A percentile compares a stretch with the other conserved stretches of the same genome.
Evolutionary conservation across 2,113 vertebrate species (phyloP).

Genomic region (Tyto alba): DNA sequence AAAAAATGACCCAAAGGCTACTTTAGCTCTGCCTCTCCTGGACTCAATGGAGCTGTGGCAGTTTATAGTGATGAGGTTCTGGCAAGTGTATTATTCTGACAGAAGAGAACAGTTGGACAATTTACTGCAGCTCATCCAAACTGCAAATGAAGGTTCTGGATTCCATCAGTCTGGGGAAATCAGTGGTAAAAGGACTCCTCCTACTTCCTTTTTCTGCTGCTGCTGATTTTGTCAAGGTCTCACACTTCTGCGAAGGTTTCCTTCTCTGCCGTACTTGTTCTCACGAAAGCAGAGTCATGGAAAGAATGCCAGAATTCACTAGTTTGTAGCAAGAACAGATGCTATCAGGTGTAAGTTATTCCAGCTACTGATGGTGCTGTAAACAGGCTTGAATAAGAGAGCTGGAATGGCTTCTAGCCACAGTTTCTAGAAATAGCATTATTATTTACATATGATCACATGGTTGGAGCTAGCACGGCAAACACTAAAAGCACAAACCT

Average conservation of each 20-base stretch:
- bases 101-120: conserved; percentile 19
- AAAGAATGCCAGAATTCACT: not conserved
- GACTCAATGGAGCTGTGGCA: not conserved
- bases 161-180: not conserved
- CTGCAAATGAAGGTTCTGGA: not conserved
- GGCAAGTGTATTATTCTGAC: conserved; percentile 21
- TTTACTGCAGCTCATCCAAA: conserved; percentile 18
- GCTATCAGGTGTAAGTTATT: not conserved
- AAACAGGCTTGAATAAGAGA: not conserved
- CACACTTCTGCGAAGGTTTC: not conserved
- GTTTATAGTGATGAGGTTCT: conserved; percentile 29
- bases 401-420: not conserved
- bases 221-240: not conserved
- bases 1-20: not conserved
- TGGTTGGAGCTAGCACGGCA: not conserved
- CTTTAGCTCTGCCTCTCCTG: not conserved
- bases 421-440: not conserved
- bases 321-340: not conserved
- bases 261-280: not conserved
- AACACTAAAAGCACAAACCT: not conserved
- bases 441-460: not conserved
- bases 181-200: not conserved
- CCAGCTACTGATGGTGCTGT: not conserved
- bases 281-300: not conserved
- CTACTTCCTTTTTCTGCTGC: not conserved